Evolutionary conservation across 2,797 vertebrate species (phyloP).

Genomic region (Heteromormyrus szaboi): DNA sequence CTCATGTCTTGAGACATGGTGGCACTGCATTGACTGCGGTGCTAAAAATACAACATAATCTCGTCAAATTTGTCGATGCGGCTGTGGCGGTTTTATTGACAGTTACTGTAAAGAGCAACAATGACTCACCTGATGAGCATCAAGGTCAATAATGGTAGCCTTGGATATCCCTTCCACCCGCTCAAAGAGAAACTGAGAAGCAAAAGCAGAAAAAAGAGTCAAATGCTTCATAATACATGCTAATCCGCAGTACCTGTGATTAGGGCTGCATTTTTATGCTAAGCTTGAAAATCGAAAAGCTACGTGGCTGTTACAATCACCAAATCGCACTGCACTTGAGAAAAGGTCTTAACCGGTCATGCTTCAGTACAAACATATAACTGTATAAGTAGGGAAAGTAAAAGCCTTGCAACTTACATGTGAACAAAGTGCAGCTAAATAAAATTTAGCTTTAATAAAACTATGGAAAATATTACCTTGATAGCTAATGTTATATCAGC

Average conservation of each 20-base stretch:
- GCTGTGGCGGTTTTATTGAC: constrained; percentile 27
- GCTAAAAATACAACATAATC: constrained; percentile 32
- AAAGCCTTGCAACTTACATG: background rate
- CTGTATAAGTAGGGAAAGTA: background rate
- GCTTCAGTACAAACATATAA: background rate
- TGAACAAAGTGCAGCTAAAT: background rate
- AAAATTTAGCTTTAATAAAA: background rate
- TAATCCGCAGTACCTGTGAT: background rate
- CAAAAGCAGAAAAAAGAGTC: background rate
- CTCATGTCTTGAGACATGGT: background rate
- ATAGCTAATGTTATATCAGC: constrained; percentile 90
- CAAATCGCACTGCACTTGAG: background rate
- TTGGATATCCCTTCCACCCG: constrained; percentile 77
- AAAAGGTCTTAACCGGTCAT: background rate
- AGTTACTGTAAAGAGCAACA: constrained; percentile 18
- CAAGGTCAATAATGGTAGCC: constrained; percentile 87
- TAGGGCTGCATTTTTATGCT: background rate
- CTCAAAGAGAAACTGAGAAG: constrained; percentile 82
- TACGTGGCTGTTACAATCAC: background rate
- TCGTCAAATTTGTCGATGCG: constrained; percentile 31
- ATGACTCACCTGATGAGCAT: constrained; percentile 85
- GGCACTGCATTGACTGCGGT: constrained; percentile 24
- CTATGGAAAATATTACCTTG: constrained; percentile 64
- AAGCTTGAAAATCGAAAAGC: background rate
- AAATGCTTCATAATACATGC: background rate